phyloP scores from a whole-genome alignment of 2,113 vertebrate genomes.

The Pardalotus punctatus region DNA sequence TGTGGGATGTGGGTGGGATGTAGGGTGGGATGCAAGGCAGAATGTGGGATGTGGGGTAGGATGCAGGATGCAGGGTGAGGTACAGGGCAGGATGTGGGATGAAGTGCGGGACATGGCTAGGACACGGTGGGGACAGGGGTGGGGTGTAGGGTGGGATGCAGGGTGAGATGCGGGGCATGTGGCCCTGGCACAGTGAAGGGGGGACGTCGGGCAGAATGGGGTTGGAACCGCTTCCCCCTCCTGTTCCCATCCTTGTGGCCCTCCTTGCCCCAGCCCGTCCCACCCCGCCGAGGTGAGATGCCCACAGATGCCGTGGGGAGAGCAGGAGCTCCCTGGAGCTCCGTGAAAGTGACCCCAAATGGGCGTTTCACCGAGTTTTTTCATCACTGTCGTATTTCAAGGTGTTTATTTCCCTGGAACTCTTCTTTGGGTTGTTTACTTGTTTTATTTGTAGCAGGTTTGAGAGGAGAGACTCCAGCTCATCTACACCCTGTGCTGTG shows the following conservation, averaged over 20 bases:
- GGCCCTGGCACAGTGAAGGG: not conserved
- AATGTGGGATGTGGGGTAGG: not conserved
- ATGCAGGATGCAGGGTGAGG: not conserved
- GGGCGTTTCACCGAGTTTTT: fast-evolving
- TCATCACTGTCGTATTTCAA: fast-evolving
- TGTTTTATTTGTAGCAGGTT: not conserved
- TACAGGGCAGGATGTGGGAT: too few species aligned
- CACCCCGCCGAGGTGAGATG: fast-evolving
- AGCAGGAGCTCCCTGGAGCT: fast-evolving
- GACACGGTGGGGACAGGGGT: too few species aligned
- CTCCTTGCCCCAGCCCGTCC: not conserved
- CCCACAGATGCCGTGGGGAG: not conserved
- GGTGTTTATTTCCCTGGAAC: not conserved
- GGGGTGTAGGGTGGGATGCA: not conserved
- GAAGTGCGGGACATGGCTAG: too few species aligned
- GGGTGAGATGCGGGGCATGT: not conserved
- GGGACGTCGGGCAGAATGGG: too few species aligned
- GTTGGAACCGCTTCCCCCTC: fast-evolving
- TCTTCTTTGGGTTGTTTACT: not conserved
- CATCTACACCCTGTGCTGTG: not conserved
- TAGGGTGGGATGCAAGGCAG: not conserved
- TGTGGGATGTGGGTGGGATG: not conserved
- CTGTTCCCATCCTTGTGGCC: not conserved
- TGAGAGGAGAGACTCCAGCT: not conserved
- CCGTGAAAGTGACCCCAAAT: not conserved